Evolutionary conservation across 2,113 vertebrate genomes (phyloP).

Genomic region (Cinclus mexicanus): DNA sequence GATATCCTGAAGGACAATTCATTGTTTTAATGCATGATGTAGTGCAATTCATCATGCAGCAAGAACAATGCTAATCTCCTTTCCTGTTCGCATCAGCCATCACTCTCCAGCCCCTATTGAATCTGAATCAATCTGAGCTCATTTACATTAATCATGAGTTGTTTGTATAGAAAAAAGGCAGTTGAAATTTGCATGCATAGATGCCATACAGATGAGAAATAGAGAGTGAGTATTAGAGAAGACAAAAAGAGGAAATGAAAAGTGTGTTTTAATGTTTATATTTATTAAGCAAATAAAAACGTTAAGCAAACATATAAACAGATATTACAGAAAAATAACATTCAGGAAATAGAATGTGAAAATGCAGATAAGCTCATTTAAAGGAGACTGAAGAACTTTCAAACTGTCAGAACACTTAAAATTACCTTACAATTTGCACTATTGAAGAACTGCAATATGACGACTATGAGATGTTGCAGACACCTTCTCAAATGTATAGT

Average conservation of each 20-base stretch:
- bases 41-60: slow-evolving; percentile 81
- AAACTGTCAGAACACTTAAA: neutral
- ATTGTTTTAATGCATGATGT: slow-evolving; percentile 72
- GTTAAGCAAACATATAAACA: neutral
- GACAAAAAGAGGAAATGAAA: neutral
- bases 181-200: neutral
- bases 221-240: neutral
- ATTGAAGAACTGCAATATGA: neutral
- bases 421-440: neutral
- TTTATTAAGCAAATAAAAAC: neutral
- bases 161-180: slow-evolving; percentile 67
- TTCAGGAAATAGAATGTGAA: neutral
- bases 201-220: neutral
- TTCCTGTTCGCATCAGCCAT: slow-evolving; percentile 75
- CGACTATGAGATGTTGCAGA: neutral
- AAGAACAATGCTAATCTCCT: slow-evolving; percentile 83
- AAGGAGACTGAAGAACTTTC: neutral
- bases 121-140: slow-evolving; percentile 83
- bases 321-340: neutral
- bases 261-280: neutral
- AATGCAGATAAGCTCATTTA: neutral
- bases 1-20: slow-evolving; percentile 79
- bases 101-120: slow-evolving; percentile 75
- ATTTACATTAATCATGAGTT: slow-evolving; percentile 85
- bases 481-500: neutral